Evolutionary conservation across 2,797 vertebrate genomes (phyloP).

Genomic region (Rhinichthys osculus): DNA sequence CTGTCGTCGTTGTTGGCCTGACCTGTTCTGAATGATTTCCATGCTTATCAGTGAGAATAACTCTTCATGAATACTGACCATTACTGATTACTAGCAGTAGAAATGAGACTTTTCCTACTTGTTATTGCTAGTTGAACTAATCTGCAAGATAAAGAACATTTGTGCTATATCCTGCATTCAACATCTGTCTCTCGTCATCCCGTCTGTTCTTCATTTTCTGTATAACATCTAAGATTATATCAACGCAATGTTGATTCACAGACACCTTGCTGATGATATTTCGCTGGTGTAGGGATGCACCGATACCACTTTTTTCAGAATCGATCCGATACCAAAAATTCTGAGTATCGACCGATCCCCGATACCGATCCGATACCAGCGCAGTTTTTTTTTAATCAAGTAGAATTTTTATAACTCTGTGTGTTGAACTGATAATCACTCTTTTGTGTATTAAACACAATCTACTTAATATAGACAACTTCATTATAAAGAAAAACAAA

Average conservation of each 20-base stretch:
- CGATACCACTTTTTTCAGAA: too few relatives aligned
- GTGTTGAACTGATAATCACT: too few relatives aligned
- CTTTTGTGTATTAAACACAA: too few relatives aligned
- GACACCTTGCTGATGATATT: slow-evolving; percentile 29
- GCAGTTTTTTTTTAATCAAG: too few relatives aligned
- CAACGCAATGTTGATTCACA: not conserved
- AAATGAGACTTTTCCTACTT: not conserved
- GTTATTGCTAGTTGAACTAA: slow-evolving; percentile 3
- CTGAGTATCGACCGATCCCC: too few relatives aligned
- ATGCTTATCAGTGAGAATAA: not conserved
- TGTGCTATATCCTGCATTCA: slow-evolving; percentile 4
- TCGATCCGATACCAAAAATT: too few relatives aligned
- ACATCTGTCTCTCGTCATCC: slow-evolving; percentile 15
- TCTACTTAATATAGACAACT: too few relatives aligned
- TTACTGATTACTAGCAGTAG: not conserved
- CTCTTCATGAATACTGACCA: not conserved
- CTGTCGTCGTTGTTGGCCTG: not conserved
- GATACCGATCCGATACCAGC: too few relatives aligned
- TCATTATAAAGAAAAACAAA: too few relatives aligned
- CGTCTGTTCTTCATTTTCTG: slow-evolving; percentile 36
- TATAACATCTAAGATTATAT: slow-evolving; percentile 21
- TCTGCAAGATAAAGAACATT: slow-evolving; percentile 25
- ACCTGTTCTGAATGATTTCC: not conserved
- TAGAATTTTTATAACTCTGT: too few relatives aligned
- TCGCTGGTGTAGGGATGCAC: too few relatives aligned